Evolutionary conservation across 2,888 invertebrate genomes (phyloP), one percentile per base, ranked within the genome.

Genomic region (Eustalomyia histrio): DNA sequence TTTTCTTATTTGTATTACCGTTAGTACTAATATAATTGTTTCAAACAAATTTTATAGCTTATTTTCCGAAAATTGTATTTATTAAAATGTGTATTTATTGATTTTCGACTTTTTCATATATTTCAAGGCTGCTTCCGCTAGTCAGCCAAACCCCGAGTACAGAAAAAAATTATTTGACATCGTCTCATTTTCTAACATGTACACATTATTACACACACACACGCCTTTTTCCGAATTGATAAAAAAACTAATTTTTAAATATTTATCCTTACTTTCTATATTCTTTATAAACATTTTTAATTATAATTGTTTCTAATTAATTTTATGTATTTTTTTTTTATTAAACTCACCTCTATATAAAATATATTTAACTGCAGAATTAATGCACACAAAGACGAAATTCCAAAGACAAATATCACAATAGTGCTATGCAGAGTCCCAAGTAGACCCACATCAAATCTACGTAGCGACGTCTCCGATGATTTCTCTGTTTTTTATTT

Each of bases 381-480:
- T 67, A 78, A 84, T 84, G 79, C 80, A 84, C 84, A 83, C 83
- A 84, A 83, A 83, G n/a, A n/a, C 83, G 72, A 83, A 84, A 81
- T 82, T 76, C 83, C 82, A 76, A 83, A 83, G 82, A 78, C 82
- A 80, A 83, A 81, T 78, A 79, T 82, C 84, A 81, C n/a, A n/a
- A n/a, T n/a, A n/a, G n/a, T n/a, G n/a, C n/a, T n/a, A n/a, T n/a
- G n/a, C n/a, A n/a, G n/a, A n/a, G n/a, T n/a, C n/a, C n/a, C n/a
- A n/a, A n/a, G n/a, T n/a, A n/a, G n/a, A n/a, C n/a, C n/a, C n/a
- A n/a, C n/a, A n/a, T n/a, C n/a, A n/a, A n/a, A n/a, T n/a, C n/a
- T n/a, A n/a, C n/a, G 29, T 1, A 1, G 7, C 3, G 1, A 6
- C 3, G 29, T 7, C 29, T 4, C 7, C 29, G 29, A 4, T 6